Percentiles rank a stretch among this genome's conserved stretches.
Evolutionary conservation across 2,113 vertebrate genomes (phyloP).

Genomic region (Hymenochirus boettgeri): DNA sequence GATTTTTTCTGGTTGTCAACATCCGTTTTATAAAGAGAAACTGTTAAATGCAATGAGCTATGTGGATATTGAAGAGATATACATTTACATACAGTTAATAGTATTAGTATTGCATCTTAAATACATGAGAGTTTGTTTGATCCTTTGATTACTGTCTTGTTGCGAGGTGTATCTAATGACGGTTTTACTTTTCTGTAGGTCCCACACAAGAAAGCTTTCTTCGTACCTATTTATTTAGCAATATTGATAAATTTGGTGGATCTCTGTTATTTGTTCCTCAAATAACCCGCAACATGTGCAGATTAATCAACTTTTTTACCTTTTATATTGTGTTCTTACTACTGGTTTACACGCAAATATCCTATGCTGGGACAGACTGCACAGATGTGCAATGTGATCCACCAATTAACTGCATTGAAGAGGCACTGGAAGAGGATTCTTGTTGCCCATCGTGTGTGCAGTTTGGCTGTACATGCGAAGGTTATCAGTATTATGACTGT

Average conservation of each 20-base stretch:
- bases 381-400: conserved; percentile 69
- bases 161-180: not conserved
- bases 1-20: no score
- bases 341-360: conserved; percentile 46
- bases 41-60: no score
- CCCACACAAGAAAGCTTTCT: no score
- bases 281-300: not conserved
- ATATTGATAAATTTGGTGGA: no score
- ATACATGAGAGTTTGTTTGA: no score
- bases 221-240: no score
- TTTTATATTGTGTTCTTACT: conserved; percentile 42
- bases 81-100: no score
- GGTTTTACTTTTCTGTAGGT: not conserved
- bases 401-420: conserved; percentile 81
- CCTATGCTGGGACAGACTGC: conserved; percentile 69
- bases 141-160: not conserved
- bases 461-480: conserved; percentile 83
- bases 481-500: conserved; percentile 94
- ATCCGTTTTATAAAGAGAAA: no score
- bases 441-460: conserved; percentile 81
- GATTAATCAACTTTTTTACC: not conserved
- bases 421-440: conserved; percentile 68
- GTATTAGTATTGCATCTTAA: no score
- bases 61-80: no score
- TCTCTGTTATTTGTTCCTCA: not conserved